Conservation (phyloP, 2,888 invertebrate genomes). For the Leucophenga montana region DNA sequence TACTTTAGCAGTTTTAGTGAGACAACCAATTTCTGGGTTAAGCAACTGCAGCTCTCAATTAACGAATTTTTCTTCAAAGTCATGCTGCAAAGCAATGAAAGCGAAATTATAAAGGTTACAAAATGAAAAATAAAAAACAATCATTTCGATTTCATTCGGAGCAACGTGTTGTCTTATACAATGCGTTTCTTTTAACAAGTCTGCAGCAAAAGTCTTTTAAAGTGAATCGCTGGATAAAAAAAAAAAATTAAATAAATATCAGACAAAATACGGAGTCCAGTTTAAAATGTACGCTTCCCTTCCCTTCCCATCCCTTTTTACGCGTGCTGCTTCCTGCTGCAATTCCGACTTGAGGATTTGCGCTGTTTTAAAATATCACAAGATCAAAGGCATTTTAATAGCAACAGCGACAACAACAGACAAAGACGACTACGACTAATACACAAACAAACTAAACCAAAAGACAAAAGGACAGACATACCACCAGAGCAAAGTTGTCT, state of each 20-base stretch:
- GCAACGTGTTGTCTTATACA: background rate
- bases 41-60: conserved; percentile 21
- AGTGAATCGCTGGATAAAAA: no score
- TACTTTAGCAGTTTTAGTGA: background rate
- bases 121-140: conserved; percentile 24
- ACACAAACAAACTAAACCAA: conserved; percentile 62
- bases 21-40: conserved; percentile 62
- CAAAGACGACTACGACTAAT: background rate
- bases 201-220: conserved; percentile 38
- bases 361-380: conserved; percentile 57
- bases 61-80: conserved; percentile 37
- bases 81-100: conserved; percentile 58
- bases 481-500: background rate
- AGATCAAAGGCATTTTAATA: conserved; percentile 69
- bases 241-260: background rate
- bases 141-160: background rate
- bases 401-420: conserved; percentile 46
- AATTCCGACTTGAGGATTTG: background rate
- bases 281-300: conserved; percentile 64
- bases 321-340: background rate
- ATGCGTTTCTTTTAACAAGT: conserved; percentile 62
- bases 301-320: conserved; percentile 16
- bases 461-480: conserved; percentile 41
- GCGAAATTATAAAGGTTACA: conserved; percentile 53
- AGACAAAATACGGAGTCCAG: conserved; percentile 46